A percentile compares a stretch with the other conserved stretches of the same genome.
phyloP scores from a whole-genome alignment of 2,797 vertebrate species.

The Alexandromys oeconomus region DNA sequence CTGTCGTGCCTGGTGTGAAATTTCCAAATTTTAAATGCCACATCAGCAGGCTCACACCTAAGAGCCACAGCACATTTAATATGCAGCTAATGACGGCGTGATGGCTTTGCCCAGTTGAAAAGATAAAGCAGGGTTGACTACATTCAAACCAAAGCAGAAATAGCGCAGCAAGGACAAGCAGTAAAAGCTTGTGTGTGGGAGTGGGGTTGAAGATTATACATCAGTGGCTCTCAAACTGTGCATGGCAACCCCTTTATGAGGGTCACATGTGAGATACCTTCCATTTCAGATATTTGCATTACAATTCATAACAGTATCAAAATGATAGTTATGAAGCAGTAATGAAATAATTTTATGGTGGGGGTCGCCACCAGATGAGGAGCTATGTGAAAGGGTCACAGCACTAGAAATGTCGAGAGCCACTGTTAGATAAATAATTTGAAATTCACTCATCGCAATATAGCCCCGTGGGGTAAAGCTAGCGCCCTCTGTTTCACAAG shows the following conservation, averaged over 20 bases:
- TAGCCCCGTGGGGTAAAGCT: neutral
- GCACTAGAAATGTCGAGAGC: neutral
- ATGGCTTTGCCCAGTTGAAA: constrained; percentile 11
- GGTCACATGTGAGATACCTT: neutral
- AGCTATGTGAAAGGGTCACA: neutral
- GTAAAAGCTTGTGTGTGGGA: neutral
- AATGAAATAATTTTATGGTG: neutral
- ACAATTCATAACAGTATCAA: neutral
- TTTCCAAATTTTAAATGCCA: constrained; percentile 68
- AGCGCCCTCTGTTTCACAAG: neutral
- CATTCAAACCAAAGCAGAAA: neutral
- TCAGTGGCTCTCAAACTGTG: neutral
- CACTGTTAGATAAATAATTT: neutral
- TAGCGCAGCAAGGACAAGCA: neutral
- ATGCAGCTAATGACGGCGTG: constrained; percentile 20
- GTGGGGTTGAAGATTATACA: neutral
- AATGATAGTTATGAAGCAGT: neutral
- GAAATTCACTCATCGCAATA: neutral
- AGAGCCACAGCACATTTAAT: constrained; percentile 6
- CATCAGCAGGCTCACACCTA: constrained; percentile 29
- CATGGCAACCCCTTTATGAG: neutral
- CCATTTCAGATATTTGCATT: neutral
- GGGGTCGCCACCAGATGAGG: neutral
- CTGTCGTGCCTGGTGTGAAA: constrained; percentile 71
- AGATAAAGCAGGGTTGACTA: neutral